Conservation (phyloP, 2,113 vertebrate species). For the Polypterus senegalus region DNA sequence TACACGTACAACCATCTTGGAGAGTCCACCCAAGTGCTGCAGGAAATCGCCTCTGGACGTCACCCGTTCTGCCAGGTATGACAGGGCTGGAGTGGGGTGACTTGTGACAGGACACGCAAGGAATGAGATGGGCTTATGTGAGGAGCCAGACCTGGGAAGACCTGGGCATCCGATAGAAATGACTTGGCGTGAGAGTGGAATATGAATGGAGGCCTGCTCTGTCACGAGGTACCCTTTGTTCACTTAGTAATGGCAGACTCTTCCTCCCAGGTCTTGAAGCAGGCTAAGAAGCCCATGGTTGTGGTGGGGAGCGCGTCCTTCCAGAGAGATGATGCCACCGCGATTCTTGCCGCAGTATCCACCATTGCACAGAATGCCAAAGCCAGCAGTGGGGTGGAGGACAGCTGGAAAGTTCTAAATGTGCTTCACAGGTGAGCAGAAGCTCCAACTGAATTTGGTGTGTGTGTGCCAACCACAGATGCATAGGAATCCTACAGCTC, state of each 20-base stretch:
- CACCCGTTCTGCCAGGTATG: conserved; percentile 78
- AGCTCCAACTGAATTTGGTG: too few relatives aligned
- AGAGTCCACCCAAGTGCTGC: conserved; percentile 69
- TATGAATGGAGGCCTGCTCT: too few relatives aligned
- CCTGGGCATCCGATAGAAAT: too few relatives aligned
- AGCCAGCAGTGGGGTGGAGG: conserved; percentile 54
- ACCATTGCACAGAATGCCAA: conserved; percentile 73
- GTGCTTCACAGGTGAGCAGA: conserved; percentile 77
- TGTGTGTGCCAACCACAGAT: too few relatives aligned
- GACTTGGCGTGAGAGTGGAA: too few relatives aligned
- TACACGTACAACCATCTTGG: conserved; percentile 84
- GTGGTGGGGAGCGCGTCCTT: conserved; percentile 80
- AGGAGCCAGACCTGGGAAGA: too few relatives aligned
- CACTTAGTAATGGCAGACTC: too few relatives aligned
- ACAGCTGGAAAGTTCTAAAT: conserved; percentile 89
- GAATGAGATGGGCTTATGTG: too few relatives aligned
- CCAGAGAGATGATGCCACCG: conserved; percentile 75
- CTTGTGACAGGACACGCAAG: too few relatives aligned
- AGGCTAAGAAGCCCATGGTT: conserved; percentile 77
- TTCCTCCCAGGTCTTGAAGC: conserved; percentile 50
- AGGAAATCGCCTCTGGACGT: conserved; percentile 68
- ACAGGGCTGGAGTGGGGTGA: too few relatives aligned
- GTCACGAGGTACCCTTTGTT: too few relatives aligned
- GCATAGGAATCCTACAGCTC: too few relatives aligned
- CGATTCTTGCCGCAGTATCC: conserved; percentile 69